A percentile compares a stretch with the other conserved stretches of the same genome.
Conservation (phyloP, 2,113 vertebrate genomes). For the Trochalopteron elliotii region DNA sequence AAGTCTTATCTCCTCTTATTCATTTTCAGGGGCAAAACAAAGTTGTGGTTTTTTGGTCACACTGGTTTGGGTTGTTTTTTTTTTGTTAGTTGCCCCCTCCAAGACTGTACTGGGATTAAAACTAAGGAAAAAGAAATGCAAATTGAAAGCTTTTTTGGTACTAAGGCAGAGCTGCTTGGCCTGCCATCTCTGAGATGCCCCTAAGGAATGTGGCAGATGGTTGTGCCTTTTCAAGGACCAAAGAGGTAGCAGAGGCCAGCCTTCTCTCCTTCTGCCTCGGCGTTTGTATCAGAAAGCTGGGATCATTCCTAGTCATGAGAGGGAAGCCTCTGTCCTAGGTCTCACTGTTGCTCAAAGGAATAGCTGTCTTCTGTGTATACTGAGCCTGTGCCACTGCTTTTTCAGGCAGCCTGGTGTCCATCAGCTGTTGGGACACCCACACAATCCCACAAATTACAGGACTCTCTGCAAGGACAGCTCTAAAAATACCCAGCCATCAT, state of each 20-base stretch:
- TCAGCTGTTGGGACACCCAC: constrained; percentile 73
- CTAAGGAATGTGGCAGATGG: neutral
- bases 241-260: neutral
- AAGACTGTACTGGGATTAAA: neutral
- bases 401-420: constrained; percentile 53
- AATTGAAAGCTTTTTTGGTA: neutral
- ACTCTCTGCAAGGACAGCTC: constrained; percentile 45
- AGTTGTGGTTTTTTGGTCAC: neutral
- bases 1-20: neutral
- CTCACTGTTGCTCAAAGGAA: constrained; percentile 14
- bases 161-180: neutral
- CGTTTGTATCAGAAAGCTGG: neutral
- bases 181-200: neutral
- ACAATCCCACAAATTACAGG: constrained; percentile 75
- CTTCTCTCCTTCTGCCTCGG: neutral
- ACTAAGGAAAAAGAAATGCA: neutral
- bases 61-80: neutral
- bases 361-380: constrained; percentile 35
- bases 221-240: neutral
- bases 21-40: neutral
- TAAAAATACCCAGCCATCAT: constrained; percentile 69
- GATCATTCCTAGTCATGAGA: neutral
- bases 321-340: constrained; percentile 5
- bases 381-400: constrained; percentile 61
- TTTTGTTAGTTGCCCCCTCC: neutral